Evolutionary conservation across 1,140 invertebrate genomes (phyloP).

Genomic region (Tenebrio molitor): DNA sequence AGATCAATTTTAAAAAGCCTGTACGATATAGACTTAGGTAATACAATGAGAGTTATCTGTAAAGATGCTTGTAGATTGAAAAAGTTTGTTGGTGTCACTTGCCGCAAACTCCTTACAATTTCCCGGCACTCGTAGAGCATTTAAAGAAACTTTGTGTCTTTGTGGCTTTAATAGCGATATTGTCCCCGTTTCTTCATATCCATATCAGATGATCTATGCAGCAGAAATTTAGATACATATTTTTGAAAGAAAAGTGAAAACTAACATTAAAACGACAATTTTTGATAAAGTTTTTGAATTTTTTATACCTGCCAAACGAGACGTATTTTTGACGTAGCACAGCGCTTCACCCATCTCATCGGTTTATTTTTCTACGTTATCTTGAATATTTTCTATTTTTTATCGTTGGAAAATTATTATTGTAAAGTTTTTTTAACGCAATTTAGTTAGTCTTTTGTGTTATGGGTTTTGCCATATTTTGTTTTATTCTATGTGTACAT

Average conservation of each 20-base stretch:
- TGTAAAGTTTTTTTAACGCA: slow-evolving; percentile 24
- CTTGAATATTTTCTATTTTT: slow-evolving; percentile 26
- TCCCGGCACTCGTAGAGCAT: slow-evolving; percentile 44
- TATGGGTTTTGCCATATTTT: slow-evolving; percentile 39
- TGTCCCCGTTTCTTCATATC: slow-evolving; percentile 38
- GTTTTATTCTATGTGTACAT: slow-evolving; percentile 42
- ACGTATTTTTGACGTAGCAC: slow-evolving; percentile 48
- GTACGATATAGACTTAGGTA: slow-evolving; percentile 42
- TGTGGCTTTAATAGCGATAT: slow-evolving; percentile 55
- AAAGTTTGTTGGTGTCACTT: slow-evolving; percentile 33
- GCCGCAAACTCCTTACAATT: slow-evolving; percentile 33
- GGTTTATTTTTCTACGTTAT: slow-evolving; percentile 8
- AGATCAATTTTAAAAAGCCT: slow-evolving; percentile 46
- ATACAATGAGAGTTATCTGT: slow-evolving; percentile 36
- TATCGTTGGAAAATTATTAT: slow-evolving; percentile 14
- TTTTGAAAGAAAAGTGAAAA: slow-evolving; percentile 43
- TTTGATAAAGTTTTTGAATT: slow-evolving; percentile 56
- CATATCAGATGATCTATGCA: slow-evolving; percentile 43
- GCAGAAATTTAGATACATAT: slow-evolving; percentile 49
- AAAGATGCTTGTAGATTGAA: slow-evolving; percentile 36
- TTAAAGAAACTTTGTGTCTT: slow-evolving; percentile 53
- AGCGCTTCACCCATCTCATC: slow-evolving; percentile 37
- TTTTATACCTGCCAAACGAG: slow-evolving; percentile 53
- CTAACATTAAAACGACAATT: slow-evolving; percentile 42
- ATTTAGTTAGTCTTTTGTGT: slow-evolving; percentile 36